These are phyloP conservation scores for Pollimyrus isidori DNA, from an alignment of 2,113 vertebrate species.

Conservation along the genomic window DNA sequence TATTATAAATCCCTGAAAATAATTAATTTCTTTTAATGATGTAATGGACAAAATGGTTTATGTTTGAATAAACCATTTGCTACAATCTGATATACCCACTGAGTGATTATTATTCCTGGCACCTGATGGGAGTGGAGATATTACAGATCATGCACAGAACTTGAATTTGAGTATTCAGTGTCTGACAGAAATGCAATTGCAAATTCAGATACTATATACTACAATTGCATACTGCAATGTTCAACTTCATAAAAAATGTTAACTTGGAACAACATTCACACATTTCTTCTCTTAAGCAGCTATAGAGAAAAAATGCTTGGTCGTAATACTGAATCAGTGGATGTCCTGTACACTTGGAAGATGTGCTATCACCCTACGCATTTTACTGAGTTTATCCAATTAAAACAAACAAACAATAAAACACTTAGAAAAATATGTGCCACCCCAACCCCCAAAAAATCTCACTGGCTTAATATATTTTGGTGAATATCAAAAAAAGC, in stretches of 20 bases:
- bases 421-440: background rate
- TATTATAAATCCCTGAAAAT: background rate
- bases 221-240: background rate
- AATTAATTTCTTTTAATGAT: background rate
- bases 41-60: constrained; percentile 3
- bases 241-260: background rate
- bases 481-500: background rate
- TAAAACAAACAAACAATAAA: background rate
- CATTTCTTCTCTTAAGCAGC: background rate
- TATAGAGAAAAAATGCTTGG: background rate
- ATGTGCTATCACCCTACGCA: background rate
- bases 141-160: background rate
- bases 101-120: background rate
- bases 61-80: background rate
- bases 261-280: background rate
- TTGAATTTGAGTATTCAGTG: background rate
- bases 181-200: background rate
- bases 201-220: background rate
- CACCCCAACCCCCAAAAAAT: background rate
- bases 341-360: background rate
- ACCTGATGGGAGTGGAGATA: background rate
- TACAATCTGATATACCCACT: background rate
- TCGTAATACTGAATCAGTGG: background rate
- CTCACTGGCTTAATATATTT: background rate
- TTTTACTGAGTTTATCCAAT: background rate